Percentiles rank a stretch among this genome's conserved stretches.
Evolutionary conservation across 2,888 invertebrate genomes (phyloP).

Genomic region (Heliconius aoede): DNA sequence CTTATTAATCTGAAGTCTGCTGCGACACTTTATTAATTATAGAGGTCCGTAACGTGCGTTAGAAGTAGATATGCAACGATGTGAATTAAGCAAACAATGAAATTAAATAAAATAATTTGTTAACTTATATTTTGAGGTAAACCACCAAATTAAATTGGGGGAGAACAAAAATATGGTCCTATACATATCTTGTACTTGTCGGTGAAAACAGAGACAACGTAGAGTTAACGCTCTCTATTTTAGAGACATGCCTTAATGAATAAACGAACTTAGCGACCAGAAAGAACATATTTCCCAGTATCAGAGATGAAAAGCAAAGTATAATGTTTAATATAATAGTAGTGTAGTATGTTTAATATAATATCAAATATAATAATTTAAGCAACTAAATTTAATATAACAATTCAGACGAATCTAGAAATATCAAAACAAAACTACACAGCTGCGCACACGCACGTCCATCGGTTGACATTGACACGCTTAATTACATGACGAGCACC

Average conservation of each 20-base stretch:
- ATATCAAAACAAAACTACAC: conserved; percentile 30
- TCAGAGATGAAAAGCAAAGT: too few species aligned
- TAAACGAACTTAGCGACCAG: neutral
- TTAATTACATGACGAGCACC: conserved; percentile 63
- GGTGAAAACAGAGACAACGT: too few species aligned
- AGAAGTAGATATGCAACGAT: neutral
- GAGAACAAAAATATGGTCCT: too few species aligned
- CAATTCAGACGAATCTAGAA: conserved; percentile 10
- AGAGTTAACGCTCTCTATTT: too few species aligned
- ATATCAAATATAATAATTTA: neutral
- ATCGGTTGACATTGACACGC: conserved; percentile 66
- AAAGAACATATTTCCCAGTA: neutral
- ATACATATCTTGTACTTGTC: too few species aligned
- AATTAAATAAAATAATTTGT: neutral
- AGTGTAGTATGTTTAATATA: too few species aligned
- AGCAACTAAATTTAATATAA: neutral
- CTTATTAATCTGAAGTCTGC: conserved; percentile 41
- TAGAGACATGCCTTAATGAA: too few species aligned
- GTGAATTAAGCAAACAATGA: neutral
- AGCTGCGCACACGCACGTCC: conserved; percentile 33
- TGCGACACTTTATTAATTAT: conserved; percentile 18
- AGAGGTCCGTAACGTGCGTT: neutral
- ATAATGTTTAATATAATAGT: too few species aligned
- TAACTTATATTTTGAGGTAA: too few species aligned
- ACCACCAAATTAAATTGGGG: too few species aligned